Conservation (phyloP, 37 sponge, comb jelly and placozoan genomes). For the Lycopodina hypogea region DNA sequence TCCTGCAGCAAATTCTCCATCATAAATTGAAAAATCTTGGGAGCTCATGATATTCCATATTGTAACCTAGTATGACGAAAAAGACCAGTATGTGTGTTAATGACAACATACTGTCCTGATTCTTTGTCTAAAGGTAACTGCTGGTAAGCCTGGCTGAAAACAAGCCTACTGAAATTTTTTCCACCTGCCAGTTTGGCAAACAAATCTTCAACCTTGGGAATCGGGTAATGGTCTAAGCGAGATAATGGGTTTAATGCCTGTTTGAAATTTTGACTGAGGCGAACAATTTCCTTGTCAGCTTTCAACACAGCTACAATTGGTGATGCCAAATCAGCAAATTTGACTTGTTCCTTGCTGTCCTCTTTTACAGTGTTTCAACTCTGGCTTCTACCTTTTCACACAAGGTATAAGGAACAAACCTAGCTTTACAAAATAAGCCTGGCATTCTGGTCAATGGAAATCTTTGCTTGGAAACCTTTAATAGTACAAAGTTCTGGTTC, state of each 20-base stretch:
- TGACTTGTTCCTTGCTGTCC: conserved; percentile 26
- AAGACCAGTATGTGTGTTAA: too few relatives aligned
- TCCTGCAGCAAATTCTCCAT: too few relatives aligned
- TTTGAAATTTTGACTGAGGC: conserved; percentile 43
- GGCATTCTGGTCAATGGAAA: conserved; percentile 9
- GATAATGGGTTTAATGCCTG: neutral
- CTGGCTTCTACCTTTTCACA: conserved; percentile 19
- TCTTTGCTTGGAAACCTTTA: conserved; percentile 27
- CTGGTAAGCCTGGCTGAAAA: too few relatives aligned
- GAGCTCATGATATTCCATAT: too few relatives aligned
- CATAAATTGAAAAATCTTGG: too few relatives aligned
- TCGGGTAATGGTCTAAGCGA: too few relatives aligned
- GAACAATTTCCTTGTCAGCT: conserved; percentile 14
- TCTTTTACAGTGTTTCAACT: conserved; percentile 24
- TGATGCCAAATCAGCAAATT: conserved; percentile 41
- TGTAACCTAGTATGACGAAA: too few relatives aligned
- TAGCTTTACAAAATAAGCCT: conserved; percentile 13
- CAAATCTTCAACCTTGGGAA: too few relatives aligned
- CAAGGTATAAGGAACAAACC: conserved; percentile 29
- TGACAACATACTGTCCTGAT: too few relatives aligned
- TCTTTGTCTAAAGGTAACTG: too few relatives aligned
- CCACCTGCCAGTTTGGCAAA: too few relatives aligned
- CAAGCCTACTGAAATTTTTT: too few relatives aligned
- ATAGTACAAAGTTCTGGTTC: conserved; percentile 9
- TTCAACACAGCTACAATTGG: conserved; percentile 45